Evolutionary conservation across 1,140 invertebrate species (phyloP), one percentile per base, ranked within the genome.

Genomic region (Orchesella cincta): DNA sequence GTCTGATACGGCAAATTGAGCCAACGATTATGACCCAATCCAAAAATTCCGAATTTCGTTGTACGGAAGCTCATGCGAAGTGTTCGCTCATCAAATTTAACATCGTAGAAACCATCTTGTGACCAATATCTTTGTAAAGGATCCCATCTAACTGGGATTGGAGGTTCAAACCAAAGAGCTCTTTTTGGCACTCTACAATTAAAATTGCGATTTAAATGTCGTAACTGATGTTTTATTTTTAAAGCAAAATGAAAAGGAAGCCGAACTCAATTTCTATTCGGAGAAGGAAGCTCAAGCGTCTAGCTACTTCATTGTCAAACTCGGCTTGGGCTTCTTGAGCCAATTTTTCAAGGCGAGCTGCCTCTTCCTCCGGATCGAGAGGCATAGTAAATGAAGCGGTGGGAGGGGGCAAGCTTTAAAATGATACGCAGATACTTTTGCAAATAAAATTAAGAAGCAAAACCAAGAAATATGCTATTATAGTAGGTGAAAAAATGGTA

Each of bases 1-100:
- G 90, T 91, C 85, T 95, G 93, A 84, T 91, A 94, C 0, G 93
- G 93, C 78, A 95, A 86, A 85, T 94, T 94, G 28, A 90, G 88
- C 85, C 92, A 94, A 57, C 90, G 88, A 80, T 91, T 89, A 0
- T 89, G 87, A 0, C 92, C 93, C 62, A 95, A 87, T 1, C 90
- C 93, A 76, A 94, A 91, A 18, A 90, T 89, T 83, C 92, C 92
- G 71, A 94, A 87, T 78, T 89, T 87, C 0, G 92, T 92, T 0
- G 90, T 92, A 52, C 92, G 87, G 79, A 94, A 93, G 54, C 39
- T 64, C 1, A 81, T 28, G 5, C 76, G 76, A 71, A 93, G 89
- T 81, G 93, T 93, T 79, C 94, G 92, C 83, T 94, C 93, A 83
- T 93, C 94, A 82, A 92, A 94, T 83, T 93, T 93, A 57, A 92